Evolutionary conservation across 2,888 invertebrate genomes (phyloP), one percentile per base, ranked within the genome.

Genomic region (Thecophora atra): DNA sequence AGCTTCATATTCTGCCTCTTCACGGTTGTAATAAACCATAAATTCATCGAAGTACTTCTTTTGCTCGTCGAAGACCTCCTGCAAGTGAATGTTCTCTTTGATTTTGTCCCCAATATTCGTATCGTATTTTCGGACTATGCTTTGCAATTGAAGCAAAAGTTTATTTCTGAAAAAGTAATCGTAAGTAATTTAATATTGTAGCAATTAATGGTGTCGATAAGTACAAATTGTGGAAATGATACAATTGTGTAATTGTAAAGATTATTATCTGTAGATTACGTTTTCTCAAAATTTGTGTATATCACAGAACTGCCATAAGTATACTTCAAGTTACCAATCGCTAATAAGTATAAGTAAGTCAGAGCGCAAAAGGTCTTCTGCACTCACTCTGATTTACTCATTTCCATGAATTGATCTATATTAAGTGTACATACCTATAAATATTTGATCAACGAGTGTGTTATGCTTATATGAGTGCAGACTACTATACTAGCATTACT

Each of bases 51-150:
- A 77, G 1, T 76, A 64, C n/a, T 73, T 70, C 3, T 80, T 77
- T 6, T 79, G 77, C 13, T 71, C 74, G 8, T 79, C 75, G 26
- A 80, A 78, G 24, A 78, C 71, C 2, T 80, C 79, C 54, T 77
- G 74, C 0, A 87, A 74, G 3, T 77, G 68, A 3, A 80, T 28
- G 44, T 82, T 80, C 73, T 85, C 84, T 11, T 76, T 71, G 24
- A 80, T 79, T 75, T 83, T 83, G 5, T 85, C 84, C 3, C 80
- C 79, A 71, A 87, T 82, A 42, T 79, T 78, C 47, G 77, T 76
- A 68, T 86, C 86, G 70, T 83, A 87, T 76, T 82, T 86, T 17
- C 78, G 82, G 1, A 86, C 74, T 13, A 84, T 74, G 3, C 77
- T 74, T 71, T 83, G 79, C 0, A 87, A 76, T 72, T 85, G 85